A percentile compares a stretch with the other conserved stretches of the same genome.
These are phyloP conservation scores for Antheraea assamensis DNA, from an alignment of 2,888 invertebrate species.

Conservation along the genomic window DNA sequence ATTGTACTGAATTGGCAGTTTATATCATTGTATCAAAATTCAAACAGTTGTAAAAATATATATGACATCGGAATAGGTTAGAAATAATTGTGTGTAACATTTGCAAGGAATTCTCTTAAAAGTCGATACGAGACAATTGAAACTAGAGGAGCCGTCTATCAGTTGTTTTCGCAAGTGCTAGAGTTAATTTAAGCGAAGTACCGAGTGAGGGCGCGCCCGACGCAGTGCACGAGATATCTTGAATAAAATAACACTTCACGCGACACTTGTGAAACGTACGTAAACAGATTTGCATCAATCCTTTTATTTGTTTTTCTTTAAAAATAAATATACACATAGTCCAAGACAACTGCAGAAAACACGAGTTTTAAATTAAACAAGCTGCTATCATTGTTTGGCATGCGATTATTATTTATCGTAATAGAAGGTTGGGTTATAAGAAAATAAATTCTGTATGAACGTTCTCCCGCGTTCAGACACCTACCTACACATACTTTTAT, in stretches of 20 bases:
- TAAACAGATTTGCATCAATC: background rate
- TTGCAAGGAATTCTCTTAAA: background rate
- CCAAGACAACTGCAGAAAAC: background rate
- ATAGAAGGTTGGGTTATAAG: no score
- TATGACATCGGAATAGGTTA: background rate
- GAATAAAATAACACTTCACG: background rate
- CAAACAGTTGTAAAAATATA: no score
- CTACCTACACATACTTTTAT: no score
- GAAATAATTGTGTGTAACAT: background rate
- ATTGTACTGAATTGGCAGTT: no score
- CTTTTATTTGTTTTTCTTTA: background rate
- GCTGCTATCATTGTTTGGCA: no score
- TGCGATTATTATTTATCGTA: no score
- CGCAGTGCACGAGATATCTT: background rate
- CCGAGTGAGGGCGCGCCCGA: background rate
- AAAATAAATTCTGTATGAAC: no score
- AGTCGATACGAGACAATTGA: background rate
- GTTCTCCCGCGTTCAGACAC: no score
- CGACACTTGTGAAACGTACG: background rate
- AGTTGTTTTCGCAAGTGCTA: background rate
- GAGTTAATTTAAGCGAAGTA: background rate
- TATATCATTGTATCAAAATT: no score
- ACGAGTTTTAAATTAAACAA: no score
- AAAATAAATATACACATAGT: background rate
- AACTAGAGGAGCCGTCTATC: background rate